Evolutionary conservation across 2,797 vertebrate genomes (phyloP).

Genomic region (Xerus rutilus): DNA sequence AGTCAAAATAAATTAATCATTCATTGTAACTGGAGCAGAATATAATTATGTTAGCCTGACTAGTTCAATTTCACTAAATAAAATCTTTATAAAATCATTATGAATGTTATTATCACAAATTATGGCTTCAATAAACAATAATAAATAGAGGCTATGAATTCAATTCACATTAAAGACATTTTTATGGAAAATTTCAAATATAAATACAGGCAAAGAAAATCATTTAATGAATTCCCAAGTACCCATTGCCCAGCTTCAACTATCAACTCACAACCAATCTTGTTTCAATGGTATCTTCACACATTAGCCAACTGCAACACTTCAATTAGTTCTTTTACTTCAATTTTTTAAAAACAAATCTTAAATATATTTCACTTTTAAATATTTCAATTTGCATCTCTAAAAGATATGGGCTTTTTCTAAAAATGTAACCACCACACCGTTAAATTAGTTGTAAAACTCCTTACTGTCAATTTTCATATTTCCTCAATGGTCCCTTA

Average conservation of each 20-base stretch:
- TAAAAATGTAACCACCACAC: constrained; percentile 35
- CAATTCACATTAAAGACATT: constrained; percentile 51
- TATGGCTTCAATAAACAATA: constrained; percentile 56
- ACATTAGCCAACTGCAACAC: background rate
- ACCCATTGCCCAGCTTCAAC: background rate
- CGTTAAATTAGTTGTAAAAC: constrained; percentile 47
- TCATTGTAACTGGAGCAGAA: constrained; percentile 77
- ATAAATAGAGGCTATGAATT: constrained; percentile 52
- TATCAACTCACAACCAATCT: background rate
- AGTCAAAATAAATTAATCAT: constrained; percentile 71
- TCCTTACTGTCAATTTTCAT: background rate
- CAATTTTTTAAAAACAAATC: constrained; percentile 31
- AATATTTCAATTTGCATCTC: constrained; percentile 43
- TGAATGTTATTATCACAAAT: constrained; percentile 48
- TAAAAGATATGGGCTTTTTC: background rate
- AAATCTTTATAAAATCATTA: constrained; percentile 62
- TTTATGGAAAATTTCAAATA: constrained; percentile 31
- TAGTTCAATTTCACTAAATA: constrained; percentile 67
- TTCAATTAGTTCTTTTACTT: background rate
- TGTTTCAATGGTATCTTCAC: background rate
- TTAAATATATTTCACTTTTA: constrained; percentile 7
- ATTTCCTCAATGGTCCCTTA: background rate
- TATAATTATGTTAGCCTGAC: constrained; percentile 69
- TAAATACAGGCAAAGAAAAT: constrained; percentile 53
- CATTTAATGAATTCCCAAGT: constrained; percentile 9